phyloP scores from a whole-genome alignment of 2,888 invertebrate species.

The Papilio gigon region DNA sequence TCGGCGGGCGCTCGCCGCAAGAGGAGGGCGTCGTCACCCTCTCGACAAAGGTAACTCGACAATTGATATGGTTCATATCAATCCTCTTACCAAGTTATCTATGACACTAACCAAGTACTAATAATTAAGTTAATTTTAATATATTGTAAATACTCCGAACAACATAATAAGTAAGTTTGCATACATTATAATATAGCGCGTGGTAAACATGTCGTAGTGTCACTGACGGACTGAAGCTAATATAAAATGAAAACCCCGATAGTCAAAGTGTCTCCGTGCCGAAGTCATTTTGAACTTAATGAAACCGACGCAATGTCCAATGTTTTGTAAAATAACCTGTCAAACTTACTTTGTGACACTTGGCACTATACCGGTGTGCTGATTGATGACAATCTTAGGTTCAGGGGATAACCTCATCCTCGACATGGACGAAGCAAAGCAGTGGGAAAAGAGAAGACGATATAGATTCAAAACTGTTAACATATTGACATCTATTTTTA shows the following conservation, averaged over 20 bases:
- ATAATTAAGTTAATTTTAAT: not conserved
- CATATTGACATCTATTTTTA: no score
- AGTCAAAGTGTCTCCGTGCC: no score
- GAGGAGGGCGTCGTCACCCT: conserved; percentile 73
- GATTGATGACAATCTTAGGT: no score
- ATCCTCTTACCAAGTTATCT: conserved; percentile 20
- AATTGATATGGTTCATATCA: conserved; percentile 20
- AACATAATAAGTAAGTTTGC: not conserved
- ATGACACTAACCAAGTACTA: conserved; percentile 26
- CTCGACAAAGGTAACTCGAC: conserved; percentile 68
- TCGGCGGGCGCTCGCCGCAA: conserved; percentile 72
- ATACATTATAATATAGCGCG: no score
- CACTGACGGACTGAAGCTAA: no score
- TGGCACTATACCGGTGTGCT: no score
- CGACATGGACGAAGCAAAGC: not conserved
- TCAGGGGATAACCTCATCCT: not conserved
- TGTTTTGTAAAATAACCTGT: no score
- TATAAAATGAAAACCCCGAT: no score
- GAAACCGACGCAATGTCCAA: no score
- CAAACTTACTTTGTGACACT: no score
- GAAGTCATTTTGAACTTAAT: no score
- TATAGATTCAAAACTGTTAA: not conserved
- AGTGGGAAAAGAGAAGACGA: not conserved
- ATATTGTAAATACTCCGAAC: not conserved
- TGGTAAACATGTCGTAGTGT: no score